Evolutionary conservation across 2,797 vertebrate species (phyloP), one percentile per base, ranked within the genome.

Genomic region (Chelonia mydas): DNA sequence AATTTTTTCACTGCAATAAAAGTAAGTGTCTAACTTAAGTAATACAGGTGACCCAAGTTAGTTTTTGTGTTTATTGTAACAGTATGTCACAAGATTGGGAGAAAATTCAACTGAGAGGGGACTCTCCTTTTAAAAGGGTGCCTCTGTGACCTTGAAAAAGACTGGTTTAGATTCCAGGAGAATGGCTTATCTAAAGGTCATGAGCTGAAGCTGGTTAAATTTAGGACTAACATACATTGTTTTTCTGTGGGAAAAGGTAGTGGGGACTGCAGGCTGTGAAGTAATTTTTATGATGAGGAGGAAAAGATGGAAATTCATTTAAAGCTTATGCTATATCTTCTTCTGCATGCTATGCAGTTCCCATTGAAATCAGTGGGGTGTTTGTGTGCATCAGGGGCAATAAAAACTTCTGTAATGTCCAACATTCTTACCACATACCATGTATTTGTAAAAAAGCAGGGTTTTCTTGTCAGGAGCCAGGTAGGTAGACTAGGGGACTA

Each of bases 121-220:
- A 45, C 31, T 47, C 47, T 37, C 90, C 82, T 92, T 94, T 91
- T 80, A 78, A 77, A 45, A 47, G 37, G 81, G 83, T 84, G 91
- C 51, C 57, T 37, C 53, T 88, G 50, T 93, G 91, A 90, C 93
- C 47, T 96, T 96, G 89, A 57, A 76, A 68, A 81, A 86, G 82
- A 86, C 53, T 21, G 83, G 7, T 80, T 94, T 65, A 89, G 65
- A 83, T 61, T 88, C 68, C n/a, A 84, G 61, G 31, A 86, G 84
- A 92, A 47, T 7, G 81, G 37, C 47, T 97, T 96, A 90, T 93
- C 92, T 83, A 49, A 94, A 93, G 83, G 89, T 95, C 87, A 88
- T 13, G 59, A 49, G 81, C 90, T 92, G 87, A 90, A 95, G 31
- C 77, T 77, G 80, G 80, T 93, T 92, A 91, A 93, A 95, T 94